These are phyloP conservation scores for Melangyna quadrimaculata DNA, from an alignment of 2,888 invertebrate species.

Conservation along the genomic window DNA sequence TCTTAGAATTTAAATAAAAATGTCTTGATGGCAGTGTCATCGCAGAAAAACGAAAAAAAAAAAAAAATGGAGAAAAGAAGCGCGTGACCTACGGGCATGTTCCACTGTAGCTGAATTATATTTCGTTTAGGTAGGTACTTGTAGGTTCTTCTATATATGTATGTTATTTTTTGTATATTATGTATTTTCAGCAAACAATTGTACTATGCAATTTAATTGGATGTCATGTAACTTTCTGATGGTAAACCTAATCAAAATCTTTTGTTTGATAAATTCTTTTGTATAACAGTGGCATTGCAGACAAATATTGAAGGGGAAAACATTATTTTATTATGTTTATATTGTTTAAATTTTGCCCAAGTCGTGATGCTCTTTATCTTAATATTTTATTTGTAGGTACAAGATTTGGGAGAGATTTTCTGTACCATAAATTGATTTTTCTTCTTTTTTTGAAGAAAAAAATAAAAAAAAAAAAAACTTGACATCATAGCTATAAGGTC, in stretches of 20 bases:
- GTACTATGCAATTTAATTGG: slow-evolving; percentile 64
- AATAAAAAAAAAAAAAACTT: too few relatives aligned
- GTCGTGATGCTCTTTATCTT: neutral
- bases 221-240: slow-evolving; percentile 71
- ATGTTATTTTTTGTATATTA: neutral
- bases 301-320: neutral
- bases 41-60: neutral
- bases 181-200: neutral
- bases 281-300: neutral
- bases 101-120: slow-evolving; percentile 63
- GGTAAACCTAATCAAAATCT: slow-evolving; percentile 45
- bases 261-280: slow-evolving; percentile 31
- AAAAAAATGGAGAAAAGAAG: slow-evolving; percentile 11
- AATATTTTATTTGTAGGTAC: too few relatives aligned
- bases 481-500: too few relatives aligned
- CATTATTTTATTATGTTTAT: neutral
- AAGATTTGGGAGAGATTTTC: too few relatives aligned
- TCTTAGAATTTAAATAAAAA: slow-evolving; percentile 69
- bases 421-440: too few relatives aligned
- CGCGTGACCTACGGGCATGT: slow-evolving; percentile 67
- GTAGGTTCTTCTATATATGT: neutral
- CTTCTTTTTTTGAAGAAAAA: too few relatives aligned
- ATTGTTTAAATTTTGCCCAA: neutral
- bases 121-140: slow-evolving; percentile 22
- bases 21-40: slow-evolving; percentile 46